Base-by-base conservation (phyloP, 2,113 vertebrate genomes). In the Balaeniceps rex region DNA sequence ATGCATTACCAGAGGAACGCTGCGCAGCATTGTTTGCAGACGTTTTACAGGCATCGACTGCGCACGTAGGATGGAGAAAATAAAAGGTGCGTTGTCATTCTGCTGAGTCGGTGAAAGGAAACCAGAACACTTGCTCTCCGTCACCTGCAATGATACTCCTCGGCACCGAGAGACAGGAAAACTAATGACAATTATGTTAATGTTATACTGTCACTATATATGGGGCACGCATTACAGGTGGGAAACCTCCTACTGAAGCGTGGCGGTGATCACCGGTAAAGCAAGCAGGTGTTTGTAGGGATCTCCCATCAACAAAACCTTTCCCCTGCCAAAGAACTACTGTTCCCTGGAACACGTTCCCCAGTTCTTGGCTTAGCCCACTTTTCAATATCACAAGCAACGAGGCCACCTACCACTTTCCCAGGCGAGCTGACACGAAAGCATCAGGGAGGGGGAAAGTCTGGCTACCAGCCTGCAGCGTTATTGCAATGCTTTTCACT, bases 131-230 rank as follows among this genome's bases (percentile, higher is more conserved):
- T 46, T 63, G 63, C 76, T 63, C 38, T 36, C 71, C 36, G 36
- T 92, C 90, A 94, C 61, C 81, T 76, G 63, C 49, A 57, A 58
- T 38, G 71, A 94, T 93, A 49, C 51, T 83, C 60, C 36, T 87
- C 63, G 16, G 33, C 19, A 42, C 4, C 3, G 72, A 12, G 36
- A 72, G 47, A 40, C 10, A 12, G 71, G 36, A 78, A 72, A 81
- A 40, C 25, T 70, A 82, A 66, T 46, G 75, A 83, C 49, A 90
- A 76, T 82, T 46, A 70, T 44, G 44, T 54, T 78, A 44, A 34
- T 24, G 24, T 70, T 72, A 87, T 7, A 28, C 26, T 15, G 55
- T 31, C 60, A 13, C 26, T n/a, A 19, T 52, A 29, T 10, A 49
- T 4, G 19, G 44, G n/a, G 66, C 9, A 19, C 11, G 12, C 14